Percentiles rank a stretch among this genome's conserved stretches.
These are phyloP conservation scores for Cacoxenus indagator DNA, from an alignment of 2,888 invertebrate genomes.

Conservation along the genomic window DNA sequence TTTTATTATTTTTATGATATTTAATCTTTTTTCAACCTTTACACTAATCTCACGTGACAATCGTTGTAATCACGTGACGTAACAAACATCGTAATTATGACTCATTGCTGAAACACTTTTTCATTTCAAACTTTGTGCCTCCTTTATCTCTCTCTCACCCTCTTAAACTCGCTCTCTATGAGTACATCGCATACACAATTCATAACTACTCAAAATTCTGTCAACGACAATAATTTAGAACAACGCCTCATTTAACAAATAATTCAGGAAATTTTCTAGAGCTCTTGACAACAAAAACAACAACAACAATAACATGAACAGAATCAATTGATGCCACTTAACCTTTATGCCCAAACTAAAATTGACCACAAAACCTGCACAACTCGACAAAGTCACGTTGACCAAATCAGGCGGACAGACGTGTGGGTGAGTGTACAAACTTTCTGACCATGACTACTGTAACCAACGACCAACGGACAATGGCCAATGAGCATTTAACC, in stretches of 20 bases:
- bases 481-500: constrained; percentile 15
- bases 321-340: constrained; percentile 38
- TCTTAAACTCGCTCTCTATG: not conserved
- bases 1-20: too few species aligned
- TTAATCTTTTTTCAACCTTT: too few species aligned
- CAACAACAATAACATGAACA: not conserved
- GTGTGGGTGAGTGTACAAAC: not conserved
- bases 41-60: too few species aligned
- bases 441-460: constrained; percentile 10
- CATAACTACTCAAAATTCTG: not conserved
- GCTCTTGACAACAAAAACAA: constrained; percentile 10
- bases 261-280: constrained; percentile 37
- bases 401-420: not conserved
- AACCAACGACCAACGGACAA: not conserved
- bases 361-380: constrained; percentile 15
- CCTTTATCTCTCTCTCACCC: not conserved
- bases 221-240: constrained; percentile 33
- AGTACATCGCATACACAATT: not conserved
- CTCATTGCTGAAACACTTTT: too few species aligned
- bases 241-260: constrained; percentile 46
- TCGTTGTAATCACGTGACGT: too few species aligned
- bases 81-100: too few species aligned
- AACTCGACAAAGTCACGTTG: not conserved
- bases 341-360: constrained; percentile 21
- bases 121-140: too few species aligned